Evolutionary conservation across 2,113 vertebrate species (phyloP).

Genomic region (Vireo altiloquus): DNA sequence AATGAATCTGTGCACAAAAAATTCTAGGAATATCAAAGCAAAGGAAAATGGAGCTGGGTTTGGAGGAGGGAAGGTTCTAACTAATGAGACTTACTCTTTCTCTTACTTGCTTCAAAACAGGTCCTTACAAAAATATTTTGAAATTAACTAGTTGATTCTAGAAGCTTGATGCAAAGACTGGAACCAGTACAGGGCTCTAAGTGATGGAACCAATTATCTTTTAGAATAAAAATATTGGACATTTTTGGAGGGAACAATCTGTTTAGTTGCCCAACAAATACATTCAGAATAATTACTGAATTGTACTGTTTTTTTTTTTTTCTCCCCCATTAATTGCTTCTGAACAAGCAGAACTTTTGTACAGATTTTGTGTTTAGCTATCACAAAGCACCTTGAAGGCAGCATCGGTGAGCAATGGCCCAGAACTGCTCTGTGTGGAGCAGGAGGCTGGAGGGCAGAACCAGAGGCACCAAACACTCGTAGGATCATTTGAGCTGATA

Average conservation of each 20-base stretch:
- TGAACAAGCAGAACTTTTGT: not conserved
- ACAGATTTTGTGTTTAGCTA: not conserved
- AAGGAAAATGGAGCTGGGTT: not conserved
- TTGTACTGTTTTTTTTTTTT: not conserved
- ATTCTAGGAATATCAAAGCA: not conserved
- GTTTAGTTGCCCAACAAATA: not conserved
- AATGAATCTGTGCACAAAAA: not conserved
- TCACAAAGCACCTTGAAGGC: not conserved
- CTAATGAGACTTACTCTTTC: not conserved
- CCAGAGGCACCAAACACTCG: rapidly evolving
- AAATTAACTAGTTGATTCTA: not conserved
- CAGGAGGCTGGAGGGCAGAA: not conserved
- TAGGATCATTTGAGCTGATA: not conserved
- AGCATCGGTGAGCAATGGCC: not conserved
- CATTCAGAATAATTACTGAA: not conserved
- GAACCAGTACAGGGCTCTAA: not conserved
- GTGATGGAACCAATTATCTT: not conserved
- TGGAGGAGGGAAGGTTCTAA: not conserved
- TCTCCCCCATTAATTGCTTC: not conserved
- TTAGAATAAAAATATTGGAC: not conserved
- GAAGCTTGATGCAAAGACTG: not conserved
- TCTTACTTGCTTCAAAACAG: not conserved
- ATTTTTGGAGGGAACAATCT: not conserved
- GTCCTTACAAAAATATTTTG: not conserved
- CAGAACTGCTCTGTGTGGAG: not conserved